Base-by-base conservation (phyloP, 2,888 invertebrate genomes). In the Ormyrus thymus region DNA sequence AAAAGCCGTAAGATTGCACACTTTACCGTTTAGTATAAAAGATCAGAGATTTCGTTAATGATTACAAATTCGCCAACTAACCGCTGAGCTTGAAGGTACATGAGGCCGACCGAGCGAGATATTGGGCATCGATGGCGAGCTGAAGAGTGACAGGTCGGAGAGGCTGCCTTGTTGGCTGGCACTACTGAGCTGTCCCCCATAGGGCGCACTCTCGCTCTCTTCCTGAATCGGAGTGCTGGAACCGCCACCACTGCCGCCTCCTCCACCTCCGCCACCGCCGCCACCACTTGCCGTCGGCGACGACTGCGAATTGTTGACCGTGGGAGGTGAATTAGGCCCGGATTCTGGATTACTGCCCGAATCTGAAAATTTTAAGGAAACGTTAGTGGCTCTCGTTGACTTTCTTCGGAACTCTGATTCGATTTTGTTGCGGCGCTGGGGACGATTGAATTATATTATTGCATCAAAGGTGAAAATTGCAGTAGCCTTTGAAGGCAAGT, bases 101-200 rank as follows among this genome's bases (percentile, higher is more conserved):
- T 93, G 95, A 83, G 96, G 96, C 85, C 96, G 93, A 77, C 97
- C 98, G 86, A 98, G 92, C 81, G 97, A 97, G 89, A 98, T 98
- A 92, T 98, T 98, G 87, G 98, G 98, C 95, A 98, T 95, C 86
- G 98, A 98, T 77, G 98, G 98, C 86, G 97, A 97, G 85, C 97
- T 97, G 92, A 98, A 98, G 81, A 98, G 93, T 81, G 95, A 91
- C 86, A 95, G 91, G 91, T 95, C 93, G 91, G 92, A 94, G 91
- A 92, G 95, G 92, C 91, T 95, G 91, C 92, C 94, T 88, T 91
- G 93, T 88, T 90, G 94, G 86, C 92, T 93, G 88, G 89, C 92
- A 88, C 90, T 92, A 66, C 89, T 91, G 81, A 91, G 86, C 64
- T 90, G 89, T 59, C 92, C 91, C 75, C 92, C 92, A 86, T 93